Evolutionary conservation across 2,797 vertebrate genomes (phyloP).

Genomic region (Premnoplex brunnescens): DNA sequence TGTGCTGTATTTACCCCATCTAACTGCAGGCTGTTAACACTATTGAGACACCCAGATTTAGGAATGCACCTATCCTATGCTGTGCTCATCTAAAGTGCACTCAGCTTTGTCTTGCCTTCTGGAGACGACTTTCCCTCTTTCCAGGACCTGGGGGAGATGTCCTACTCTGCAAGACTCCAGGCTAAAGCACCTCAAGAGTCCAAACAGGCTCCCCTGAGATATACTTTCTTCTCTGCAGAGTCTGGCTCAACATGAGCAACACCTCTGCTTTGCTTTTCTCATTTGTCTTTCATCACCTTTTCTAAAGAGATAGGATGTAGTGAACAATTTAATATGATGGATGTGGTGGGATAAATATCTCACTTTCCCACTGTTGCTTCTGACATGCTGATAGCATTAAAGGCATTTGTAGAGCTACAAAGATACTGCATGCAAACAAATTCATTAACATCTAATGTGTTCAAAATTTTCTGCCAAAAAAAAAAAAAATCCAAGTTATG

Average conservation of each 20-base stretch:
- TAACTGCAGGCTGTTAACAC: neutral
- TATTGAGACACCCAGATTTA: neutral
- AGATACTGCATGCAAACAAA: neutral
- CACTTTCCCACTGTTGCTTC: neutral
- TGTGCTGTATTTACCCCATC: neutral
- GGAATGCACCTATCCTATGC: fast-evolving
- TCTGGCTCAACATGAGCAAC: neutral
- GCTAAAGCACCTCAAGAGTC: neutral
- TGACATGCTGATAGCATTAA: neutral
- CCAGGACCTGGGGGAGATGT: neutral
- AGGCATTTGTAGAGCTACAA: neutral
- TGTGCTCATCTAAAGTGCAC: neutral
- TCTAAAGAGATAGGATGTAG: neutral
- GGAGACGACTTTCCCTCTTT: neutral
- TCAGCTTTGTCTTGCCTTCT: neutral
- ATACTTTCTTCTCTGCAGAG: neutral
- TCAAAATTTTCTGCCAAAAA: neutral
- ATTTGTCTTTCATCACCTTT: neutral
- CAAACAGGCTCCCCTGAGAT: neutral
- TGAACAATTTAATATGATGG: neutral
- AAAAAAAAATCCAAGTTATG: neutral
- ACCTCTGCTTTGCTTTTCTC: neutral
- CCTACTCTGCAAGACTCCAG: neutral
- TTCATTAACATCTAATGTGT: neutral
- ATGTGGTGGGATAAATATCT: neutral